phyloP scores from a whole-genome alignment of 2,797 vertebrate genomes.

The Caiman crocodilus region DNA sequence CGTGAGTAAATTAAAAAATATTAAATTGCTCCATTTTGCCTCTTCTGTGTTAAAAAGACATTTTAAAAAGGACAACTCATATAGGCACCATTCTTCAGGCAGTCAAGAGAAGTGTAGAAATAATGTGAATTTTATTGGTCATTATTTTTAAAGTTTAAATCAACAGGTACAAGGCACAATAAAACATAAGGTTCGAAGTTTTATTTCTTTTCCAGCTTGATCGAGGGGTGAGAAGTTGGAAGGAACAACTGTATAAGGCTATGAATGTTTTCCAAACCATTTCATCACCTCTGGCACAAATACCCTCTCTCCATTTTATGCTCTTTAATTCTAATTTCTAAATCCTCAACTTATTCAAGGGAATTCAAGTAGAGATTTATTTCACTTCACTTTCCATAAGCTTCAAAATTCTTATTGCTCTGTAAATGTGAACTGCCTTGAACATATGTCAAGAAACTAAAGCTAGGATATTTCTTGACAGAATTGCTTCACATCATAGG shows the following conservation, averaged over 20 bases:
- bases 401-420: slow-evolving; percentile 50
- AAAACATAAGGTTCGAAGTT: slow-evolving; percentile 19
- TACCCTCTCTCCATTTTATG: slow-evolving; percentile 32
- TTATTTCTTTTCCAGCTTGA: slow-evolving; percentile 19
- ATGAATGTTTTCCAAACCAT: slow-evolving; percentile 38
- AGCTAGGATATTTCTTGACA: slow-evolving; percentile 66
- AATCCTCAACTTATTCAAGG: slow-evolving; percentile 31
- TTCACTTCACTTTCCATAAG: slow-evolving; percentile 65
- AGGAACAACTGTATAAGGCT: slow-evolving; percentile 28
- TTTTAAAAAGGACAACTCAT: background rate
- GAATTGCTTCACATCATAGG: slow-evolving; percentile 17
- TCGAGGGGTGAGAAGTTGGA: background rate
- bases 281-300: slow-evolving; percentile 46
- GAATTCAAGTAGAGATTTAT: slow-evolving; percentile 44
- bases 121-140: background rate
- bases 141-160: background rate
- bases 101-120: background rate
- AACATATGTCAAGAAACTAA: slow-evolving; percentile 61
- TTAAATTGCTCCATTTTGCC: background rate
- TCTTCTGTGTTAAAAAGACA: background rate
- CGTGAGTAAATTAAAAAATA: background rate
- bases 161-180: background rate
- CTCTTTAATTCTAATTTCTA: slow-evolving; percentile 51
- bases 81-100: background rate
- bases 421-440: slow-evolving; percentile 66